Evolutionary conservation across 2,888 invertebrate genomes (phyloP).

Genomic region (Volucella inflata): DNA sequence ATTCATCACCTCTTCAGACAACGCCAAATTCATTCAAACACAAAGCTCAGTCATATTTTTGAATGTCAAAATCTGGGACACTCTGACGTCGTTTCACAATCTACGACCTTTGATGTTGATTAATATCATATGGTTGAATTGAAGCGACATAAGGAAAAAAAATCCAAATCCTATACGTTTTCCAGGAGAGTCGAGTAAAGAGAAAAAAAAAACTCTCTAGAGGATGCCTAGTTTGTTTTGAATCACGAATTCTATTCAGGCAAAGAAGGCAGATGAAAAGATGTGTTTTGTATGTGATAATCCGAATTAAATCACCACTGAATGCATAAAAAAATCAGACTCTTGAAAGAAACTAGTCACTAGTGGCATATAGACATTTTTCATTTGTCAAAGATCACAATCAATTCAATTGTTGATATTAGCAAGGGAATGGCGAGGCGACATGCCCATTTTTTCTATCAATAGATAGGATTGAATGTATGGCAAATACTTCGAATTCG

Average conservation of each 20-base stretch:
- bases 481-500: too few relatives aligned
- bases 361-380: not conserved
- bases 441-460: too few relatives aligned
- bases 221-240: constrained; percentile 13
- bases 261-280: constrained; percentile 45
- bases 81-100: constrained; percentile 51
- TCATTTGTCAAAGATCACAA: not conserved
- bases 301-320: constrained; percentile 34
- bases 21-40: not conserved
- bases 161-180: not conserved
- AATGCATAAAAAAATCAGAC: constrained; percentile 45
- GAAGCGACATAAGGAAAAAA: constrained; percentile 2
- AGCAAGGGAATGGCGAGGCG: too few relatives aligned
- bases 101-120: constrained; percentile 50
- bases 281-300: constrained; percentile 37
- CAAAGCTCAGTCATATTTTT: constrained; percentile 18
- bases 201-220: constrained; percentile 3
- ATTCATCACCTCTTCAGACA: not conserved
- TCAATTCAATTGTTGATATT: too few relatives aligned
- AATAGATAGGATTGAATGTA: too few relatives aligned
- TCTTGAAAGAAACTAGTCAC: constrained; percentile 10
- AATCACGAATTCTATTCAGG: constrained; percentile 10
- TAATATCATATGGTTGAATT: constrained; percentile 52
- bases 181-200: constrained; percentile 8
- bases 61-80: constrained; percentile 52